Percentiles rank a stretch among this genome's conserved stretches.
Evolutionary conservation across 2,797 vertebrate genomes (phyloP).

Genomic region (Acanthurus lineatus): DNA sequence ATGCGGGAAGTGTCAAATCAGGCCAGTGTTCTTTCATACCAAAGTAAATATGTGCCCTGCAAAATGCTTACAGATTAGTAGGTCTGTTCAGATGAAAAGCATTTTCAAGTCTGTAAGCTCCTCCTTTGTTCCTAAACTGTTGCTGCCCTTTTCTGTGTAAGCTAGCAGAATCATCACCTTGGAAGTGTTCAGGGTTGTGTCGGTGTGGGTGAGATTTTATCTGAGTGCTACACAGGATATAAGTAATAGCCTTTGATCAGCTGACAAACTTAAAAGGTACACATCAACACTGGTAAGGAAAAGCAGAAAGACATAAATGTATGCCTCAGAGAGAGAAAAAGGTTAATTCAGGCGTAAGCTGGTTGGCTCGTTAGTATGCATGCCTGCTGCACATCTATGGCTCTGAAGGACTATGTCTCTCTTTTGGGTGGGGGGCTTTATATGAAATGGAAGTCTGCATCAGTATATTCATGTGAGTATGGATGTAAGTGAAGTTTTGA

Average conservation of each 20-base stretch:
- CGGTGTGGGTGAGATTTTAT: constrained; percentile 52
- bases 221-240: constrained; percentile 20
- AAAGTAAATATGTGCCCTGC: too few species aligned
- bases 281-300: constrained; percentile 17
- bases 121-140: constrained; percentile 21
- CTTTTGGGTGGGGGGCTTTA: constrained; percentile 20
- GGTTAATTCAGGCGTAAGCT: constrained; percentile 58
- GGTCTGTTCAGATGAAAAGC: neutral
- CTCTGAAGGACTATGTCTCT: constrained; percentile 69
- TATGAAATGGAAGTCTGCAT: constrained; percentile 49
- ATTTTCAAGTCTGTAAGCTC: neutral
- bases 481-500: constrained; percentile 2
- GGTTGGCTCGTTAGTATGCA: constrained; percentile 71
- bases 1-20: too few species aligned
- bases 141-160: constrained; percentile 37
- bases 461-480: constrained; percentile 43
- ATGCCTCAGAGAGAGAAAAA: constrained; percentile 21
- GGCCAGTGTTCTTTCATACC: too few species aligned
- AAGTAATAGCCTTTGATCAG: constrained; percentile 33
- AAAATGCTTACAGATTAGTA: neutral
- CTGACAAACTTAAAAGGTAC: constrained; percentile 31
- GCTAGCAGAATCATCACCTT: constrained; percentile 46
- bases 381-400: constrained; percentile 53
- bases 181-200: constrained; percentile 25
- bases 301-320: constrained; percentile 35